Base-by-base conservation (phyloP, 30 jellyfish, hydroid and myxozoan species). In the Aurelia aurita complex sp. Pacific region DNA sequence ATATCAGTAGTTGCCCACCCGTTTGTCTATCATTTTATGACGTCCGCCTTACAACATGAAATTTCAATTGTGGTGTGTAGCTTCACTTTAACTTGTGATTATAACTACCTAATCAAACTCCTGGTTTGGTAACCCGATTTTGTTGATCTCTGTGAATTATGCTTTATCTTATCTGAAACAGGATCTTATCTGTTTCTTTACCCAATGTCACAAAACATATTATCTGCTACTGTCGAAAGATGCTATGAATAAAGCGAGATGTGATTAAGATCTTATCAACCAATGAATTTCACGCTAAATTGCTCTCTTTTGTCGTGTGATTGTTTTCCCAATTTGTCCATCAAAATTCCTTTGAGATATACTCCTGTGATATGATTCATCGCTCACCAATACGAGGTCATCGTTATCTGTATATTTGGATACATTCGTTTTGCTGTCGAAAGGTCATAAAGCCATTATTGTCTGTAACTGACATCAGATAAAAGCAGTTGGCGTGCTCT, bases 251-350 rank as follows among this genome's bases (percentile, higher is more conserved):
- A 42, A 13, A 29, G 29, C 13, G 19, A 18, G 63, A 74, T 74
- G 14, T 18, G 85, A 74, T 51, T 51, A 54, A 74, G 85, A 74
- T 74, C 38, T 38, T 23, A 74, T 53, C 72, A 18, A n/a, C 10
- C 52, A 12, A 0, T 74, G 57, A 74, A 74, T 74, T 74, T 74
- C 53, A 74, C 85, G 85, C 85, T 74, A 15, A 74, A 74, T 74
- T 74, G 85, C 81, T 43, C 65, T 15, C 32, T 53, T 11, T 42
- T 71, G 81, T 71, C 18, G 2, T 29, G 16, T 42, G 63, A 71
- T 71, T 71, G 38, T 42, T 71, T 68, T 68, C 19, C 78, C 78
- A 68, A 33, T 68, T 68, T 68, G 78, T 4, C 78, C 53, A 68
- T 68, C 60, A 68, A 68, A 68, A 19, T 68, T 68, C 59, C 59